Evolutionary conservation across 2,113 vertebrate species (phyloP).

Genomic region (Etheostoma spectabile): DNA sequence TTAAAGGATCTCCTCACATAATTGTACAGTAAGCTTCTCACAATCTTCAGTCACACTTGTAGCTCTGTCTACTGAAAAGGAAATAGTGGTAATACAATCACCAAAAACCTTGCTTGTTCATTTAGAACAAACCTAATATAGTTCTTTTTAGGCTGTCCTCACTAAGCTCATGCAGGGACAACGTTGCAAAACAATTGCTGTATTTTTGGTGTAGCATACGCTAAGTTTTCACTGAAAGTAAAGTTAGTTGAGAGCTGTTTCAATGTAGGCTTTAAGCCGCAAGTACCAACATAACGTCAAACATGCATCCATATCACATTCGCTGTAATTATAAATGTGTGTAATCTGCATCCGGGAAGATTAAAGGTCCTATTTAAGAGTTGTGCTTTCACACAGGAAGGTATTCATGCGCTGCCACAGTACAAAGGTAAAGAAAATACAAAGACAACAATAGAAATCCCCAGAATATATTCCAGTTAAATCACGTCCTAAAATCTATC

Average conservation of each 20-base stretch:
- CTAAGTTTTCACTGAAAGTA: background rate
- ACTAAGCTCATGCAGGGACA: background rate
- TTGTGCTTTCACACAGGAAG: background rate
- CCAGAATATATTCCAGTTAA: constrained; percentile 29
- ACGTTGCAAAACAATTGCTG: background rate
- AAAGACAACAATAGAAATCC: constrained; percentile 17
- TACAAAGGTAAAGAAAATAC: constrained; percentile 18
- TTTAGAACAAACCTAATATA: background rate
- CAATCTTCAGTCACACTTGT: background rate
- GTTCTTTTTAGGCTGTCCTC: background rate
- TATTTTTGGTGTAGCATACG: background rate
- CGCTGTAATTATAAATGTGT: background rate
- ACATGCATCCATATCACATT: background rate
- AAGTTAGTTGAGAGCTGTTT: background rate
- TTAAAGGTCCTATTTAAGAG: constrained; percentile 12
- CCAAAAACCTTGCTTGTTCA: background rate
- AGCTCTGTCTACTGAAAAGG: background rate
- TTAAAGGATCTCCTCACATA: background rate
- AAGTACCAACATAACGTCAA: constrained; percentile 3
- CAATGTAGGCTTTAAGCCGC: background rate
- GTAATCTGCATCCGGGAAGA: background rate
- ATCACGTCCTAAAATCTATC: constrained; percentile 20
- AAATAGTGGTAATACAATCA: background rate
- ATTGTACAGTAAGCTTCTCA: background rate
- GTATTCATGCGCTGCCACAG: background rate